Percentiles rank a stretch among this genome's conserved stretches.
These are phyloP conservation scores for Anarhynchus alexandrinus DNA, from an alignment of 2,113 vertebrate species.

Conservation along the genomic window DNA sequence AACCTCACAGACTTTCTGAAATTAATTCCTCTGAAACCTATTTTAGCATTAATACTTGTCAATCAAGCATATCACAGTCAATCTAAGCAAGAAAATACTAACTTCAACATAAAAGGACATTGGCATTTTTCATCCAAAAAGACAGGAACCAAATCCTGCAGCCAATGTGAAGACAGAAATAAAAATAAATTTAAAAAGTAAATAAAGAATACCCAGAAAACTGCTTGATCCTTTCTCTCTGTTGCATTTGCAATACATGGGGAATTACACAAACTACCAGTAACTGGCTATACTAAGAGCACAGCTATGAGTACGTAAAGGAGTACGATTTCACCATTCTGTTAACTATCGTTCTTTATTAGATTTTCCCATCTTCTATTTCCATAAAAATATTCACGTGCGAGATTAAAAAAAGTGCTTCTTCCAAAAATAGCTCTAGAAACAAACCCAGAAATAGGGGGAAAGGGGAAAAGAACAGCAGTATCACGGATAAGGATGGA, in stretches of 20 bases:
- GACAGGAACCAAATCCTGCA: neutral
- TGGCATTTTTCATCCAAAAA: neutral
- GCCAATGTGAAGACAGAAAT: neutral
- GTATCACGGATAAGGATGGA: neutral
- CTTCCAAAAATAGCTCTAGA: neutral
- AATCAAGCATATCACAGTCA: neutral
- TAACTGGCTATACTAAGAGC: neutral
- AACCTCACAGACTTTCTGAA: neutral
- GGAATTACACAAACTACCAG: neutral
- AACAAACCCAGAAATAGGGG: neutral
- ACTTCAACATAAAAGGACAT: neutral
- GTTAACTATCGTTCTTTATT: neutral
- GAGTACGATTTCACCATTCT: neutral
- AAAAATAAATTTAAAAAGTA: neutral
- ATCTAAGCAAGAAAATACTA: constrained; percentile 14
- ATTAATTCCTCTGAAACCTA: constrained; percentile 28
- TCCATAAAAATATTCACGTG: neutral
- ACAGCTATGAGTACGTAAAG: neutral
- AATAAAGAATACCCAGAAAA: neutral
- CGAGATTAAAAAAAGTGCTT: neutral
- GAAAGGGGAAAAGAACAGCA: neutral
- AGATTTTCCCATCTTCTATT: neutral
- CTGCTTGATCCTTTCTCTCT: neutral
- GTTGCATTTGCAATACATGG: neutral
- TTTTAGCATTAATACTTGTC: constrained; percentile 5